A percentile compares a stretch with the other conserved stretches of the same genome.
Evolutionary conservation across 2,888 invertebrate species (phyloP).

Genomic region (Tineola bisselliella): DNA sequence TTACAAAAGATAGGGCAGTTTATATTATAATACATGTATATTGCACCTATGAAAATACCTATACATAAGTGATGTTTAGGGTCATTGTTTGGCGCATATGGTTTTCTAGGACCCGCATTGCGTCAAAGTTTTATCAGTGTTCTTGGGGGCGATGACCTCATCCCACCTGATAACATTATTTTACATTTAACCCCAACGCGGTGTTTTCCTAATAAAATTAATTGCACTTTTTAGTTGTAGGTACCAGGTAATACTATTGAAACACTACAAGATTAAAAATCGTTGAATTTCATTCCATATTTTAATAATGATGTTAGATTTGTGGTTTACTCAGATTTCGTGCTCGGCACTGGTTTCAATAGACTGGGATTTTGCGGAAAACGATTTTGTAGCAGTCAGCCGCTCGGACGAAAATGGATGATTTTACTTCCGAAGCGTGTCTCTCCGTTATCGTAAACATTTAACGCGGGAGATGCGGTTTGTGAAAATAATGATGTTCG

Average conservation of each 20-base stretch:
- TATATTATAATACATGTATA: too few species aligned
- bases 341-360: background rate
- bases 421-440: background rate
- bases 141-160: conserved; percentile 2
- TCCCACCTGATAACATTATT: conserved; percentile 10
- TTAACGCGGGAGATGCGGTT: background rate
- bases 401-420: background rate
- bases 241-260: too few species aligned
- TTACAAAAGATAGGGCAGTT: too few species aligned
- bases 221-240: background rate
- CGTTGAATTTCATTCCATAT: background rate
- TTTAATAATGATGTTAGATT: background rate
- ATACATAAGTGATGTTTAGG: background rate
- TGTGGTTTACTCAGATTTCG: background rate
- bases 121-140: conserved; percentile 26
- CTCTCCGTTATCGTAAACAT: background rate
- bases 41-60: background rate
- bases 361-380: background rate
- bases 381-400: background rate
- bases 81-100: background rate
- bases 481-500: background rate
- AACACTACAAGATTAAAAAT: background rate
- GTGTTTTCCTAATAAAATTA: background rate
- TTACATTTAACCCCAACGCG: conserved; percentile 7
- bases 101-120: conserved; percentile 50